These are phyloP conservation scores for Archaeoteleia sp. DNA, from an alignment of 2,888 invertebrate species.

Conservation along the genomic window DNA sequence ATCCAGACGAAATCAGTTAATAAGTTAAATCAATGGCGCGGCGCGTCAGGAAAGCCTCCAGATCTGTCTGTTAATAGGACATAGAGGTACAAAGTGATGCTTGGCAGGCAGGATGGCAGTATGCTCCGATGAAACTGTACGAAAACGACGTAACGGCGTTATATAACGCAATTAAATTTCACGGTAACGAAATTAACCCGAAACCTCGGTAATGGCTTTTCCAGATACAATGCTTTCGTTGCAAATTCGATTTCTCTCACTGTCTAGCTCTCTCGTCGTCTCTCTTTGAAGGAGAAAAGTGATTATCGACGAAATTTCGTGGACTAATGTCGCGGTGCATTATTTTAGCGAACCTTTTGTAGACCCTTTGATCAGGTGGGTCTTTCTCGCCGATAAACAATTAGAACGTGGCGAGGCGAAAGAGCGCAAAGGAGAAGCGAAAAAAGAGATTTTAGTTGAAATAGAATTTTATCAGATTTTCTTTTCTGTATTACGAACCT, in stretches of 20 bases:
- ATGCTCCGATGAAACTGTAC: constrained; percentile 41
- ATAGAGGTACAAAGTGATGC: constrained; percentile 24
- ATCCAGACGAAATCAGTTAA: background rate
- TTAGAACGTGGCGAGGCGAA: too few species aligned
- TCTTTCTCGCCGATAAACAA: constrained; percentile 19
- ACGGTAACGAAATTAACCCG: constrained; percentile 55
- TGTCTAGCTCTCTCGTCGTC: constrained; percentile 13
- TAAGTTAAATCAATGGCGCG: background rate
- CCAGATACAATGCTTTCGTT: constrained; percentile 50
- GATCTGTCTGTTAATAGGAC: constrained; percentile 24
- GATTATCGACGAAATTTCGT: constrained; percentile 42
- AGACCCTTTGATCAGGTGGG: constrained; percentile 14
- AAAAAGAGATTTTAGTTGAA: too few species aligned
- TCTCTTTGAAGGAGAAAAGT: constrained; percentile 39
- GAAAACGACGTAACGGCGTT: constrained; percentile 55
- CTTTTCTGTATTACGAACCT: too few species aligned
- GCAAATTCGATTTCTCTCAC: constrained; percentile 56
- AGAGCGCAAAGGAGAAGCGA: background rate
- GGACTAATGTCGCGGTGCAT: constrained; percentile 4
- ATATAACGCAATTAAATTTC: constrained; percentile 50
- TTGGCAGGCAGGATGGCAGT: constrained; percentile 19
- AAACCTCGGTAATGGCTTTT: constrained; percentile 56
- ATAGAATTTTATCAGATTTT: too few species aligned
- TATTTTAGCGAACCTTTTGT: constrained; percentile 22
- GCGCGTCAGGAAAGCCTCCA: constrained; percentile 19